Conservation (phyloP, 2,113 vertebrate species). For the Lophius piscatorius region DNA sequence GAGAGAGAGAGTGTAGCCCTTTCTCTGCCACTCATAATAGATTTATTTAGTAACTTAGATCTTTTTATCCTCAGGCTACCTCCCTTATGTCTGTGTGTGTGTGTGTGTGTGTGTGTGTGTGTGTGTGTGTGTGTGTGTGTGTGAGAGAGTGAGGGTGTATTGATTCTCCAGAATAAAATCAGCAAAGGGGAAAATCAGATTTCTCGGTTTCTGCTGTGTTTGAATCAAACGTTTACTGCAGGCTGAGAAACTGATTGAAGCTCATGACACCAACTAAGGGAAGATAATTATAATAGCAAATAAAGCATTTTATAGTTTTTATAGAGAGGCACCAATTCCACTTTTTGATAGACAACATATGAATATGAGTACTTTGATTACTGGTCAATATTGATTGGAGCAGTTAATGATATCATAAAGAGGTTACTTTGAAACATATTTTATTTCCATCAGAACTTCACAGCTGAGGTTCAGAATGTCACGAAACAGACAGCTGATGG, state of each 20-base stretch:
- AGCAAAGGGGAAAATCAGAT: neutral
- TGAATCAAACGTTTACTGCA: conserved; percentile 17
- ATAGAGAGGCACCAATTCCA: too few relatives aligned
- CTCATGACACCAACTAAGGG: conserved; percentile 1
- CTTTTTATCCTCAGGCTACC: conserved; percentile 38
- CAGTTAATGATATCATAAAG: too few relatives aligned
- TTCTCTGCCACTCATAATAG: conserved; percentile 56
- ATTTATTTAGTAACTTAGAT: conserved; percentile 61
- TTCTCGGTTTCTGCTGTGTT: conserved; percentile 7
- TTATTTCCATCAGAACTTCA: too few relatives aligned
- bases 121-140: conserved; percentile 1
- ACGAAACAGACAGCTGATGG: too few relatives aligned
- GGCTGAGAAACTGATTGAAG: conserved; percentile 26
- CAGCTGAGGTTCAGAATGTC: too few relatives aligned
- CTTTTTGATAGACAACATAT: too few relatives aligned
- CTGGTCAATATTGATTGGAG: too few relatives aligned
- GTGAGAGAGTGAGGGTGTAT: conserved; percentile 6
- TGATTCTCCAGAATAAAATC: conserved; percentile 39
- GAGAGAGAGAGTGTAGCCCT: conserved; percentile 4
- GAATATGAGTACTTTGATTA: too few relatives aligned
- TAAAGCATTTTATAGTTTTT: too few relatives aligned
- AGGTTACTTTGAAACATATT: too few relatives aligned
- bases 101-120: conserved; percentile 1
- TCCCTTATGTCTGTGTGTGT: conserved; percentile 28
- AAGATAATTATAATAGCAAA: too few relatives aligned